A percentile compares a stretch with the other conserved stretches of the same genome.
Conservation (phyloP, 2,797 vertebrate genomes). For the Vespertilio murinus region DNA sequence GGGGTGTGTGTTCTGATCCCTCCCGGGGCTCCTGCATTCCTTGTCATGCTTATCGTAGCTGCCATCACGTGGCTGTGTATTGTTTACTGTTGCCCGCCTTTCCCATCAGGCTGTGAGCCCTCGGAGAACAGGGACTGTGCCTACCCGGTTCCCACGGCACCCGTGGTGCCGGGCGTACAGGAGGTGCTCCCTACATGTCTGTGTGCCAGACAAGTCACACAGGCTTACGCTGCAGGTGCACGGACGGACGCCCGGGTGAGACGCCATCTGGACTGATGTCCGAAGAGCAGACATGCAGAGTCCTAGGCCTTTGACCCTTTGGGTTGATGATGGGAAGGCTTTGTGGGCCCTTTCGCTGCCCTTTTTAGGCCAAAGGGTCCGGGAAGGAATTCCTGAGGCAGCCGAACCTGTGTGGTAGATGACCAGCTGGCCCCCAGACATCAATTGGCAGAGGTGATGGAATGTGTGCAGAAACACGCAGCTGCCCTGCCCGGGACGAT, state of each 20-base stretch:
- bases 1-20: neutral
- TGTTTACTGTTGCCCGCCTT: neutral
- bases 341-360: neutral
- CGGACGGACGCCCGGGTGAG: neutral
- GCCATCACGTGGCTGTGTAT: neutral
- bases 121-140: neutral
- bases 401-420: slow-evolving; percentile 14
- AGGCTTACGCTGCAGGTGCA: neutral
- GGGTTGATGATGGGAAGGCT: neutral
- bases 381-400: slow-evolving; percentile 45
- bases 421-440: slow-evolving; percentile 48
- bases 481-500: slow-evolving; percentile 32
- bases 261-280: neutral
- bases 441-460: slow-evolving; percentile 46
- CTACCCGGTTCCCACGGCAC: neutral
- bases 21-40: accelerated
- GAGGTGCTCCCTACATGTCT: neutral
- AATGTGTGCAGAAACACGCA: slow-evolving; percentile 32
- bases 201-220: neutral
- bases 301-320: neutral
- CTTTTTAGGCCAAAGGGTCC: slow-evolving; percentile 30
- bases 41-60: neutral
- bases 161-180: neutral
- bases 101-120: neutral
- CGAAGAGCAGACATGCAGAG: neutral